A percentile compares a stretch with the other conserved stretches of the same genome.
Evolutionary conservation across 2,888 invertebrate genomes (phyloP).

Genomic region (Tiliacea aurago): DNA sequence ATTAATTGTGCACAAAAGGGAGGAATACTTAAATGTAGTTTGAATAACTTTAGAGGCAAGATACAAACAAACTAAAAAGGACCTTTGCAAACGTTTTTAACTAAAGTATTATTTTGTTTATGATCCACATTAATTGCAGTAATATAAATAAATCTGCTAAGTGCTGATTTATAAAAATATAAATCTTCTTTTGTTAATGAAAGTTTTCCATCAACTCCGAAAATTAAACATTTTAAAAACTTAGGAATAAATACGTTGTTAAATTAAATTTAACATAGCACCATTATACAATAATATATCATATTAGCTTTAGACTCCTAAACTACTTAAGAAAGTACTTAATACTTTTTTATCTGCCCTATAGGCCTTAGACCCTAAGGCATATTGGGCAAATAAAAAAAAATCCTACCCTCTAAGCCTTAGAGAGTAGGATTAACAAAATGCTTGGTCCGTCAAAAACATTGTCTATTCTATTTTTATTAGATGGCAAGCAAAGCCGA

Average conservation of each 20-base stretch:
- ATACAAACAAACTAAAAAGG: not conserved
- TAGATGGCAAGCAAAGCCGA: too few relatives aligned
- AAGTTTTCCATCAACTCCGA: not conserved
- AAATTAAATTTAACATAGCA: not conserved
- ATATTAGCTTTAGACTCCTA: not conserved
- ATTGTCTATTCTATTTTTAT: not conserved
- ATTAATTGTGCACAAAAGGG: not conserved
- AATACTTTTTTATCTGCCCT: too few relatives aligned
- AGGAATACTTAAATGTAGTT: not conserved
- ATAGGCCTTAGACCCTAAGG: too few relatives aligned
- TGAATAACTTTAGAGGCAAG: not conserved
- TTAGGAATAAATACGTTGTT: not conserved
- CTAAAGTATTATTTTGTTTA: not conserved
- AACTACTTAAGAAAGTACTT: too few relatives aligned
- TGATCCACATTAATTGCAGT: not conserved
- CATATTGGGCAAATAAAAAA: too few relatives aligned
- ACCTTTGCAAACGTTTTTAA: not conserved
- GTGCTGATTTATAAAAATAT: not conserved
- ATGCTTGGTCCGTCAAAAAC: not conserved
- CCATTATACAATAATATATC: not conserved
- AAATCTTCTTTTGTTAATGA: not conserved
- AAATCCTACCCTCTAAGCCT: too few relatives aligned
- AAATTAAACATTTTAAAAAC: conserved; percentile 3
- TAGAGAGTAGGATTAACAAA: not conserved
- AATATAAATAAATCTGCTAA: not conserved